phyloP scores from a whole-genome alignment of 2,797 vertebrate species.

The Hydrocynus forskahlii region DNA sequence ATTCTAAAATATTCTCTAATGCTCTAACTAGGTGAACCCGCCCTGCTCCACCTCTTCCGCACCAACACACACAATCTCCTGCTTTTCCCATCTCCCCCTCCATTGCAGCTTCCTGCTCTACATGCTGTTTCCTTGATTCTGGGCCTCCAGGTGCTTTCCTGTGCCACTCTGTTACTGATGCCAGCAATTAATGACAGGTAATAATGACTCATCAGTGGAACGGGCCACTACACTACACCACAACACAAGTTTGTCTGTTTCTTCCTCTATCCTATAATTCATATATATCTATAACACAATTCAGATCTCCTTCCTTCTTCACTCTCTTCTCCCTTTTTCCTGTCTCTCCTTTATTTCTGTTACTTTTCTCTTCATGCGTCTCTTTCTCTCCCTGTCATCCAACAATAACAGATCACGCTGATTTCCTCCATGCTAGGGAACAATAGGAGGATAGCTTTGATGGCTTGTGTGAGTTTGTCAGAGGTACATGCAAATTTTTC shows the following conservation, averaged over 20 bases:
- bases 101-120: constrained; percentile 38
- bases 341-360: not conserved
- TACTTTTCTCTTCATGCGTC: not conserved
- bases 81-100: constrained; percentile 57
- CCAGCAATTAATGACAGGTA: not conserved
- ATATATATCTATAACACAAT: not conserved
- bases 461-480: constrained; percentile 70
- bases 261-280: not conserved
- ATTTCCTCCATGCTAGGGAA: constrained; percentile 76
- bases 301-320: not conserved
- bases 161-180: not conserved
- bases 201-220: not conserved
- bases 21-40: not conserved
- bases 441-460: constrained; percentile 84
- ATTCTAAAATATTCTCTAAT: not conserved
- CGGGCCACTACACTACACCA: not conserved
- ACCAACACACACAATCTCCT: constrained; percentile 40
- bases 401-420: constrained; percentile 81
- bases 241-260: not conserved
- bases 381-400: constrained; percentile 67
- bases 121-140: not conserved
- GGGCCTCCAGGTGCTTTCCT: constrained; percentile 43
- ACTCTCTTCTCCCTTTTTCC: not conserved
- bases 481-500: constrained; percentile 65
- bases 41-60: not conserved